Base-by-base conservation (phyloP, 1,140 invertebrate species). In the Vanessa tameamea region DNA sequence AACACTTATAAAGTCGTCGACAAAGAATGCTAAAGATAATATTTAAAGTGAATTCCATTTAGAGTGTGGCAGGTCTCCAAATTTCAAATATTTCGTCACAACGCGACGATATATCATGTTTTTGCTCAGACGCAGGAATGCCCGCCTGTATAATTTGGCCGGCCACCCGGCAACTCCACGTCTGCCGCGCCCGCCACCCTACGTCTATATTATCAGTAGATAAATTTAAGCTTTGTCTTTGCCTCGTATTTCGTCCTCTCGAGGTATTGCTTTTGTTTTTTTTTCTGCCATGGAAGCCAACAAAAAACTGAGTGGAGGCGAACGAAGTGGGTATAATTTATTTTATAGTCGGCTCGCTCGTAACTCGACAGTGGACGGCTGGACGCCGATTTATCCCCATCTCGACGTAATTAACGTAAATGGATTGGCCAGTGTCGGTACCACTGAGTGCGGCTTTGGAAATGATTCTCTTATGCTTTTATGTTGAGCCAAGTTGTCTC, bases 121-220 rank as follows among this genome's bases (percentile, higher is more conserved):
- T 92, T 91, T 91, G 90, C 88, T 77, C 73, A 84, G 80, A 64
- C 86, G 78, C 78, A 84, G 90, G 90, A 87, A 90, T 90, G 90
- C 83, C 85, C 87, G 86, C 86, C 86, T 85, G 89, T 92, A 90
- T 92, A 92, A 92, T 92, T 90, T 89, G 89, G 86, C 85, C 82
- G 88, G 89, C 89, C 88, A 92, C 89, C 88, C 88, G 89, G 88
- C 84, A 86, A 87, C 89, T 79, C 67, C 75, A 76, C 82, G 88
- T 90, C 88, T 90, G 84, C 84, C 88, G 86, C 79, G 83, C 83
- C 77, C 84, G 80, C 84, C 87, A 82, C 84, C 88, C 87, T 91
- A 91, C 90, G 89, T 92, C 90, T 92, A 92, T 91, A 92, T 92
- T 92, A 92, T 92, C 90, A 90, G 88, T 92, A 91, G 90, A 92